Percentiles rank a stretch among this genome's conserved stretches.
These are phyloP conservation scores for Sinelater perroti DNA, from an alignment of 2,888 invertebrate species.

Conservation along the genomic window DNA sequence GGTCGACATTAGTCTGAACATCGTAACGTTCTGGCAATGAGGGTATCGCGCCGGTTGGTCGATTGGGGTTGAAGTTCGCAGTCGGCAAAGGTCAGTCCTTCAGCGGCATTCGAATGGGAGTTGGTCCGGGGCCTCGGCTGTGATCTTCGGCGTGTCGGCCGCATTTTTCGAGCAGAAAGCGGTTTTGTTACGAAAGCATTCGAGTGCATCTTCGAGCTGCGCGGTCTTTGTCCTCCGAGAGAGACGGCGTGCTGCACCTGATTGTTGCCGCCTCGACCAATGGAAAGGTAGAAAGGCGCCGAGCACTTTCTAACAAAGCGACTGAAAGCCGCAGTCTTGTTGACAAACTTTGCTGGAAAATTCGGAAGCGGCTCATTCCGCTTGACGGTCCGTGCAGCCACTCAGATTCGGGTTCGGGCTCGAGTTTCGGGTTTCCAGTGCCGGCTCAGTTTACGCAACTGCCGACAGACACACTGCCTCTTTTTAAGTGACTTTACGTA, in stretches of 20 bases:
- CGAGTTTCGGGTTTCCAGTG: too few species aligned
- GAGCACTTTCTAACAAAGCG: constrained; percentile 40
- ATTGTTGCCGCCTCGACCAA: constrained; percentile 27
- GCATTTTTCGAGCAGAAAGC: constrained; percentile 20
- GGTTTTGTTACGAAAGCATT: constrained; percentile 16
- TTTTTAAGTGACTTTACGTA: constrained; percentile 13
- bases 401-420: constrained; percentile 13
- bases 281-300: constrained; percentile 39
- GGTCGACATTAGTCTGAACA: too few species aligned
- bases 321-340: constrained; percentile 39
- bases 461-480: too few species aligned
- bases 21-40: too few species aligned
- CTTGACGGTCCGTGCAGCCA: constrained; percentile 27
- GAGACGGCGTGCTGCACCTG: constrained; percentile 26
- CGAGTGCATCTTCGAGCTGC: constrained; percentile 8
- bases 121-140: too few species aligned
- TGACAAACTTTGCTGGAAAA: constrained; percentile 32
- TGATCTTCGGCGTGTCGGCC: background rate
- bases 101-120: background rate
- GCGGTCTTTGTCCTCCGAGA: background rate
- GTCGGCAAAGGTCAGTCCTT: too few species aligned
- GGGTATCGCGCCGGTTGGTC: too few species aligned
- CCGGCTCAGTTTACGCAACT: too few species aligned
- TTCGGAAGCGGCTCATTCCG: constrained; percentile 27
- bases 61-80: too few species aligned